Percentiles rank a stretch among this genome's conserved stretches.
phyloP scores from a whole-genome alignment of 2,113 vertebrate species.

The human region GRCh38 chr22:26156001-26156500 shows the following conservation, averaged over 20 bases:
- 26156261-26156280: not conserved
- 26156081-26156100: not conserved
- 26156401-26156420: not conserved
- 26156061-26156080: not conserved
- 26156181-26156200: not conserved
- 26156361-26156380: not conserved
- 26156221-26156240: not conserved
- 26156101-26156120: not conserved
- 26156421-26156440: not conserved
- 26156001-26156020: not conserved
- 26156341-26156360: not conserved
- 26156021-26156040: not conserved
- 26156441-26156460: not conserved
- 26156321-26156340: not conserved
- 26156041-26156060: not conserved
- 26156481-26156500: not conserved
- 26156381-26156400: not conserved
- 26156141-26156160: not conserved
- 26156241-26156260: not conserved
- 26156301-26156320: not conserved
- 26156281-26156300: fast-evolving
- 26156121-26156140: too few relatives aligned
- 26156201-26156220: not conserved
- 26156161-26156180: not conserved
- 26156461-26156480: not conserved